Evolutionary conservation across 1,140 invertebrate genomes (phyloP), one percentile per base, ranked within the genome.

Genomic region (Plodia interpunctella): DNA sequence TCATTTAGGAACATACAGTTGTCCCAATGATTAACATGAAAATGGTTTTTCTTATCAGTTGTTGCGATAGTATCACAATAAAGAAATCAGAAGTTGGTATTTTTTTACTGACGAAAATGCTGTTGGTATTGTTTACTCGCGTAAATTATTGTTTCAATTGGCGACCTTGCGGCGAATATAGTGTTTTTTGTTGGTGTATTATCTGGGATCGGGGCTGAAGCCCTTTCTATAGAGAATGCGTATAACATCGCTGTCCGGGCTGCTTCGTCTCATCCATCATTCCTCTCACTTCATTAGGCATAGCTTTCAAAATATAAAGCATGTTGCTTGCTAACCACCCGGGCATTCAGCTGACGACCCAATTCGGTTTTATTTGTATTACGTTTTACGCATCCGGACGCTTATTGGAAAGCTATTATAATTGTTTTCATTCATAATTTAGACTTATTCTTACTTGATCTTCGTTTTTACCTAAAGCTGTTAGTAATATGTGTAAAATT

Each of bases 221-320:
- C 53, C 50, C 35, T 57, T 60, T 57, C 55, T 57, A 62, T 62
- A 55, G 51, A 62, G 61, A 58, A 52, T 28, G 53, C 15, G 49
- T 50, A 62, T 66, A 66, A 66, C 60, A 66, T 59, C 50, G 62
- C 18, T 59, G 57, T 61, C 56, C 55, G 61, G 18, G 51, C 30
- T 51, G 38, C 62, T 68, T 56, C 65, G 51, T 61, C 66, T 69
- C 80, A 83, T 83, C 77, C 70, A 81, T 84, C 81, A 84, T 81
- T 72, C 63, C 75, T 80, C 72, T 78, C 81, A 79, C 71, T 79
- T 84, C 81, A 82, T 79, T 84, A 77, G 62, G 69, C 68, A 70
- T 69, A 65, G 62, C 65, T 68, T 66, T 69, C 67, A 63, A 70
- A 73, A 74, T 74, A 73, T 65, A 70, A 68, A 68, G 60, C 64